Base-by-base conservation (phyloP, 2,888 invertebrate species). In the Acleris cristana region DNA sequence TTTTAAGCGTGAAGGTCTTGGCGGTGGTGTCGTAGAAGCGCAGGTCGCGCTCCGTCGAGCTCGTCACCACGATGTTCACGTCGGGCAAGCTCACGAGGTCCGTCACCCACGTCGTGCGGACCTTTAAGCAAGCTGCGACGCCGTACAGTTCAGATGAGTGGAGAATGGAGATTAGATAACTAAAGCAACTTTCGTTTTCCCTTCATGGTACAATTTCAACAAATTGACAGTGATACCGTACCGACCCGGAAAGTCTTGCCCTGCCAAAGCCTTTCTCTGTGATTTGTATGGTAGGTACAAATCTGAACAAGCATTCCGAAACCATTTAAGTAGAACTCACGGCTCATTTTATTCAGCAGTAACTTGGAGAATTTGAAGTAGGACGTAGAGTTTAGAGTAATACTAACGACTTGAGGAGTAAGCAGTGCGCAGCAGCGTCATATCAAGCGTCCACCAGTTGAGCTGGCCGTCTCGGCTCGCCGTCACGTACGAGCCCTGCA, bases 1-100 rank as follows among this genome's bases (percentile, higher is more conserved):
- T 93, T 74, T 96, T 93, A 53, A 96, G 88, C 51, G 95, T 95
- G 83, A 97, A 97, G 64, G 95, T 96, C 67, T 94, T 94, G 7
- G 95, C 96, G 21, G 95, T 95, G 55, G 95, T 95, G 82, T 97
- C 97, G 80, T 97, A 97, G 85, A 97, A 96, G 72, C 96, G 94
- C 54, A 97, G 86, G 80, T 97, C 97, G 18, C 96, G 89, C 85
- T 97, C 96, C 0, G 96, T 95, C 18, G 97, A 96, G 67, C 96
- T 94, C 14, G 96, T 95, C 70, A 96, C 96, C 19, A 97, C 90
- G 75, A 97, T 95, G 83, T 95, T 95, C 60, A 97, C 95, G 82
- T 97, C 96, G 0, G 97, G 95, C 84, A 97, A 87, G 68, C 95
- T 94, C 66, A 94, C 95, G 86, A 96, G 91, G 75, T 96, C 96